Evolutionary conservation across 2,888 invertebrate genomes (phyloP).

Genomic region (Meloe dianella): DNA sequence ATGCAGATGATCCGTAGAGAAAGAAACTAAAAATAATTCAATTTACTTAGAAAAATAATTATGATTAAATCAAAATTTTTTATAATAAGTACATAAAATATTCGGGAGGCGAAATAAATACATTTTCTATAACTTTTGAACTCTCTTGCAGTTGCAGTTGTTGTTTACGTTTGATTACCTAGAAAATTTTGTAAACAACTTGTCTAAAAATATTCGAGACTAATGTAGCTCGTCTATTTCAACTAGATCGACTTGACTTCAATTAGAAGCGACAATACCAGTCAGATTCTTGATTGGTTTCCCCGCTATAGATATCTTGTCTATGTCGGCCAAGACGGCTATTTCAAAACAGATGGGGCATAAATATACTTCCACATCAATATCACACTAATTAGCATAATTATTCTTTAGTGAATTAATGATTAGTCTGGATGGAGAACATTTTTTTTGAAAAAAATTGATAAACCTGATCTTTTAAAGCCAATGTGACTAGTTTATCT

Average conservation of each 20-base stretch:
- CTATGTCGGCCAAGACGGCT: too few species aligned
- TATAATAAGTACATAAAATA: too few species aligned
- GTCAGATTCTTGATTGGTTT: too few species aligned
- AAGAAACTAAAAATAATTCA: not conserved
- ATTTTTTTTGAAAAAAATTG: not conserved
- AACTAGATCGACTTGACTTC: not conserved
- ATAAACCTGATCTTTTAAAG: constrained; percentile 21
- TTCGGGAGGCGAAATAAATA: too few species aligned
- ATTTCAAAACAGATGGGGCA: too few species aligned
- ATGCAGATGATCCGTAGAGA: not conserved
- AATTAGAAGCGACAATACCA: not conserved
- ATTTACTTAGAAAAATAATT: too few species aligned
- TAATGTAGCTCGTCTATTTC: not conserved
- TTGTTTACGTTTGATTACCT: not conserved
- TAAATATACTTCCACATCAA: too few species aligned
- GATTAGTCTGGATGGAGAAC: not conserved
- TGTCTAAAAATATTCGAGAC: not conserved
- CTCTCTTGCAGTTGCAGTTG: not conserved
- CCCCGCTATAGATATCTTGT: too few species aligned
- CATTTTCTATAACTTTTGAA: not conserved
- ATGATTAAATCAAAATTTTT: too few species aligned
- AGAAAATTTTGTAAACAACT: not conserved
- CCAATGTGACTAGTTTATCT: constrained; percentile 22
- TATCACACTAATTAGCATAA: not conserved
- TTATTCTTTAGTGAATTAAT: not conserved